A percentile compares a stretch with the other conserved stretches of the same genome.
These are phyloP conservation scores for Parelbella ahira DNA, from an alignment of 2,888 invertebrate species.

Conservation along the genomic window DNA sequence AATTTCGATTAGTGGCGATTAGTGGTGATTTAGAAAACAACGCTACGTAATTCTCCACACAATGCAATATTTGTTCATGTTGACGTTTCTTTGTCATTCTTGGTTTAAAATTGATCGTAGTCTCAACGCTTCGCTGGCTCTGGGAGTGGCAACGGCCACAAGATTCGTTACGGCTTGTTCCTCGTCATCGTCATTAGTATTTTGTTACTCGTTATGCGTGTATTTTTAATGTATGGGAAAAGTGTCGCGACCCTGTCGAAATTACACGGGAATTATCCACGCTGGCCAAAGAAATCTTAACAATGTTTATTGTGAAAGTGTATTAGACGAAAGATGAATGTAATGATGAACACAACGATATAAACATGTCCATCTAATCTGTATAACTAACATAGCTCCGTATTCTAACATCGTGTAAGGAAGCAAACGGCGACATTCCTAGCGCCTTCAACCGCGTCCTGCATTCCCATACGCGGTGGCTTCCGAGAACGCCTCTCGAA, in stretches of 20 bases:
- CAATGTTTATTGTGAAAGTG: background rate
- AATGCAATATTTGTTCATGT: constrained; percentile 4
- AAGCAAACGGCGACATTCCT: constrained; percentile 50
- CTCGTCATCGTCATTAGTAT: constrained; percentile 36
- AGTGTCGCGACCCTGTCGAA: constrained; percentile 2
- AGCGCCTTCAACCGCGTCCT: constrained; percentile 48
- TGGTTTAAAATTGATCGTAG: constrained; percentile 24
- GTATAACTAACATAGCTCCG: constrained; percentile 15
- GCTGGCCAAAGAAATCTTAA: constrained; percentile 5
- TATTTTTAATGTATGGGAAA: constrained; percentile 19
- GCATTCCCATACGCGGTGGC: constrained; percentile 61
- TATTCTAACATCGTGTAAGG: constrained; percentile 30
- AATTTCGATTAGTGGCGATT: too few relatives aligned
- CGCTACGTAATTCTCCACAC: too few relatives aligned
- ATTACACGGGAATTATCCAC: constrained; percentile 23
- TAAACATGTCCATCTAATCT: background rate
- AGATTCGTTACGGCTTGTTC: constrained; percentile 42
- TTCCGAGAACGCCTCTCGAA: constrained; percentile 57
- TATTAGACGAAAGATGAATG: too few relatives aligned
- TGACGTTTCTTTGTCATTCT: constrained; percentile 3
- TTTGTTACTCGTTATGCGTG: constrained; percentile 32
- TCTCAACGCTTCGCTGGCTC: constrained; percentile 39
- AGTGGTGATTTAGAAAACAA: too few relatives aligned
- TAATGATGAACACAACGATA: background rate
- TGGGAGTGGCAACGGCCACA: constrained; percentile 39